Percentiles rank a stretch among this genome's conserved stretches.
phyloP scores from a whole-genome alignment of 2,888 invertebrate genomes.

The Bruchidius siliquastri region DNA sequence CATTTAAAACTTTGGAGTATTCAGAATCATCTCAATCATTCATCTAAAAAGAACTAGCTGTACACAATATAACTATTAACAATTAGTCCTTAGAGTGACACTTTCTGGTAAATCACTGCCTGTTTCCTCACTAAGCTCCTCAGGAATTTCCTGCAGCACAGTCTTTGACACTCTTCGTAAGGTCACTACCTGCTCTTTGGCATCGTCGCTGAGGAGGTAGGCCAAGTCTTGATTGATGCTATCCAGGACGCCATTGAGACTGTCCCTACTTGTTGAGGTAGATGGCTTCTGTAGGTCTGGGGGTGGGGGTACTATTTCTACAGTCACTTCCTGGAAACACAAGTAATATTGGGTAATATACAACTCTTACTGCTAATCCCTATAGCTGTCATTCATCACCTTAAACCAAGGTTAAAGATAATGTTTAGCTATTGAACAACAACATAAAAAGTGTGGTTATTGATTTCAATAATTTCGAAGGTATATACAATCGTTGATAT shows the following conservation, averaged over 20 bases:
- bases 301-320: conserved; percentile 31
- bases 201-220: conserved; percentile 66
- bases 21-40: background rate
- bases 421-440: too few species aligned
- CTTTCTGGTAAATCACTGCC: conserved; percentile 19
- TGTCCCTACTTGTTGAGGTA: conserved; percentile 40
- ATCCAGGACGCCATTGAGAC: conserved; percentile 64
- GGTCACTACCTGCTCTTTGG: conserved; percentile 15
- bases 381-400: too few species aligned
- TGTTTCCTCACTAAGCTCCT: conserved; percentile 27
- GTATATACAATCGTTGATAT: too few species aligned
- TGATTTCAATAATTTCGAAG: too few species aligned
- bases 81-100: conserved; percentile 28
- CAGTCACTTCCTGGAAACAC: background rate
- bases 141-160: conserved; percentile 37
- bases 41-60: background rate
- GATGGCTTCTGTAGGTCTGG: conserved; percentile 19
- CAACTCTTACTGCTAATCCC: too few species aligned
- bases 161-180: conserved; percentile 33
- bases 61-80: conserved; percentile 14
- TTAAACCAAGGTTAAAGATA: too few species aligned
- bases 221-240: conserved; percentile 79
- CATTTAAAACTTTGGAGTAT: background rate
- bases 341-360: too few species aligned
- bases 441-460: too few species aligned